A percentile compares a stretch with the other conserved stretches of the same genome.
Conservation (phyloP, 2,113 vertebrate species). For the Mesoclemmys tuberculata region DNA sequence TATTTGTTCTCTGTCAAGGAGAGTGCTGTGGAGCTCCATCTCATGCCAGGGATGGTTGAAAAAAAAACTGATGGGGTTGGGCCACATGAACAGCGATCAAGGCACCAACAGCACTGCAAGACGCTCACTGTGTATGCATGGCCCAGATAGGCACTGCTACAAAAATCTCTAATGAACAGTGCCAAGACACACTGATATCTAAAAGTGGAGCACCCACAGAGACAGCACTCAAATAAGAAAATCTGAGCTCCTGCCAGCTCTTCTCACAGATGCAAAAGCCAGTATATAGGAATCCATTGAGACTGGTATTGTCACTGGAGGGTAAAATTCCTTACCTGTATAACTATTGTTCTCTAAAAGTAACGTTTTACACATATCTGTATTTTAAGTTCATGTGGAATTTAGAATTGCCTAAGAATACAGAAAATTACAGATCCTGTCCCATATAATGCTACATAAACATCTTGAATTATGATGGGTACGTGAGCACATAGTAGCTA, state of each 20-base stretch:
- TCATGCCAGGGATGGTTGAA: no score
- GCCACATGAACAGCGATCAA: no score
- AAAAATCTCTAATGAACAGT: no score
- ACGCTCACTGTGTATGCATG: no score
- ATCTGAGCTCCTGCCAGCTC: not conserved
- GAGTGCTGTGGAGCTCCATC: no score
- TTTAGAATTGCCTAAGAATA: not conserved
- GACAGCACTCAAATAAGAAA: no score
- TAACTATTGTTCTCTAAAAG: not conserved
- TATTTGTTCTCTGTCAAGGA: no score
- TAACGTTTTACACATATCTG: not conserved
- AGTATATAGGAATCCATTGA: not conserved
- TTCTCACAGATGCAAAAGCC: not conserved
- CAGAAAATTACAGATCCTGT: not conserved
- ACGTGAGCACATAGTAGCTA: not conserved
- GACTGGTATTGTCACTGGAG: not conserved
- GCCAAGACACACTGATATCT: no score
- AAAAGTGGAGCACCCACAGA: no score
- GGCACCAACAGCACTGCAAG: no score
- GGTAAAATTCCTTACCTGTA: not conserved
- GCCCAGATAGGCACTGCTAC: no score
- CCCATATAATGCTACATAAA: not conserved
- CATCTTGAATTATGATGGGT: not conserved
- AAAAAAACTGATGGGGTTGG: no score
- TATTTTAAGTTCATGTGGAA: not conserved